Evolutionary conservation across 2,888 invertebrate genomes (phyloP), one percentile per base, ranked within the genome.

Genomic region (Drosophila pseudotalamancana): DNA sequence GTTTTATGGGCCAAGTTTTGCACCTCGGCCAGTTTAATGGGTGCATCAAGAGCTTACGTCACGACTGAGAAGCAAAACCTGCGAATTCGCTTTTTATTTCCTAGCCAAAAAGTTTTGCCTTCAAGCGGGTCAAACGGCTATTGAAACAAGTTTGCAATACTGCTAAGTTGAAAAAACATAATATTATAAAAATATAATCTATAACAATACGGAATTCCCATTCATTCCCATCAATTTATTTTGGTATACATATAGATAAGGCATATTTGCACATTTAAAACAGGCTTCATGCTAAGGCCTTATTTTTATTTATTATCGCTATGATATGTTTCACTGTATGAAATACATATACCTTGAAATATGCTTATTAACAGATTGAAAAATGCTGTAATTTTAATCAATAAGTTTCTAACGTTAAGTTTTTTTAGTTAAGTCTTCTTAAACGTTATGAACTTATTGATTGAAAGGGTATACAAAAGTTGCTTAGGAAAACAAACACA

Each of bases 1-100:
- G 55, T 64, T 77, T 76, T 60, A 77, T 59, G 57, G 54, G 42
- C 50, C 56, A 69, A 57, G 37, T 69, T 72, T 63, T 45, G 34
- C 68, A 72, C 65, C 61, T 66, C 37, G 50, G 54, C 57, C 50
- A 63, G 32, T 23, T 42, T 54, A 67, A 54, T 45, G 54, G 16
- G 32, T 66, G 46, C 59, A 57, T 5, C 46, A 14, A 34, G 31
- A 39, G 43, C 43, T 53, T 53, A 35, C 45, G 54, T 34, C 70
- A 67, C 23, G 16, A 19, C 6, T 6, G 18, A 32, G n/a, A 51
- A 25, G 16, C 23, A 40, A 25, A 40, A 14, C 23, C 32, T 48
- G 40, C 39, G 34, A 56, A 69, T 65, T 51, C 29, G 42, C 29
- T 35, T 45, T 32, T 40, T 9, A 57, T 57, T 40, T 54, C 14